These are phyloP conservation scores for Dicranocentrus wangi DNA, from an alignment of 2,888 invertebrate genomes.

Conservation along the genomic window DNA sequence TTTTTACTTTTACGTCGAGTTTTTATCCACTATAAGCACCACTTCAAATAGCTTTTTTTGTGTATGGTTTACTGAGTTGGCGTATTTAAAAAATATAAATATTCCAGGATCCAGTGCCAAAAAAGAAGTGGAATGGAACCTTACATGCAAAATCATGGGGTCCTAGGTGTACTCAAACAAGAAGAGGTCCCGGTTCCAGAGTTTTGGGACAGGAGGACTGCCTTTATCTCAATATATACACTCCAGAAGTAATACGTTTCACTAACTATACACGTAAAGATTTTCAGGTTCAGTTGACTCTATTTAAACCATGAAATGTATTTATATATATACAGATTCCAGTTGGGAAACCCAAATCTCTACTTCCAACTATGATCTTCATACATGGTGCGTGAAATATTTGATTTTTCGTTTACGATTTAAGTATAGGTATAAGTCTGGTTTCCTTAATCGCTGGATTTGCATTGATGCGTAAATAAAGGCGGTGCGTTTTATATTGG, in stretches of 20 bases:
- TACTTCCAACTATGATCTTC: conserved; percentile 55
- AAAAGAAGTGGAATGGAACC: conserved; percentile 61
- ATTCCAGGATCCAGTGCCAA: conserved; percentile 60
- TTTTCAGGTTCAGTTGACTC: too few species aligned
- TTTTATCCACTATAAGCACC: too few species aligned
- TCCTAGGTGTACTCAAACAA: conserved; percentile 58
- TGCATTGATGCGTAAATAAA: too few species aligned
- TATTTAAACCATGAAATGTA: too few species aligned
- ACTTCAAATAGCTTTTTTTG: too few species aligned
- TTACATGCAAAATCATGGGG: conserved; percentile 54
- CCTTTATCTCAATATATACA: conserved; percentile 34
- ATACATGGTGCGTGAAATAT: conserved; percentile 52
- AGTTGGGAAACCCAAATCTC: conserved; percentile 10
- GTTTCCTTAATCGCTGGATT: too few species aligned
- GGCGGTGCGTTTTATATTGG: conserved; percentile 52
- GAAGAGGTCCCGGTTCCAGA: conserved; percentile 27
- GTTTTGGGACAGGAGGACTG: conserved; percentile 49
- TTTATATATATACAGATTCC: too few species aligned
- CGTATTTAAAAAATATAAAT: background rate
- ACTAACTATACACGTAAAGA: too few species aligned
- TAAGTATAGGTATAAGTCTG: too few species aligned
- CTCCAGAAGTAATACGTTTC: conserved; percentile 19
- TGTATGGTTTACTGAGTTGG: too few species aligned
- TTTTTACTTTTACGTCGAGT: too few species aligned
- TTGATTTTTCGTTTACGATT: too few species aligned